Evolutionary conservation across 2,888 invertebrate species (phyloP), one percentile per base, ranked within the genome.

Genomic region (Oscheius sp.): DNA sequence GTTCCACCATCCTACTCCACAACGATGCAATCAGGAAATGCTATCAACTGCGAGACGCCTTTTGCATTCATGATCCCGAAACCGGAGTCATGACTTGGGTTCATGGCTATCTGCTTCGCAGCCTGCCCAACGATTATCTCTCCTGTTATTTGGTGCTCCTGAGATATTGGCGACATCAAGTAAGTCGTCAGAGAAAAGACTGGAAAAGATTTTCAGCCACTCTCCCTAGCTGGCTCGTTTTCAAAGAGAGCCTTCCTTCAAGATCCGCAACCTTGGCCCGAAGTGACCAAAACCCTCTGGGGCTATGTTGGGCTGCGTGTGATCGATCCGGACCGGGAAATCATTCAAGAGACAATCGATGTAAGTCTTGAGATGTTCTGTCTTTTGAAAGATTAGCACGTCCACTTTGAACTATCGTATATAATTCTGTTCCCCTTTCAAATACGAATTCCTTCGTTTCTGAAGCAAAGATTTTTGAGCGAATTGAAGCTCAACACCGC

Each of bases 111-210:
- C 45, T 84, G 34, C 27, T 84, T 5, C 72, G 74, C 20, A 69
- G 70, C 15, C 72, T 84, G 27, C 78, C 79, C 8, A 63, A 68
- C 1, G 31, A 73, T 17, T 71, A 79, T 23, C 65, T 84, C 33
- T 73, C 78, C 25, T 69, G 77, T 20, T 84, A 84, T 64, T 63
- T 84, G 12, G 75, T 75, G 39, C 52, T 82, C 3, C 65, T 84
- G 27, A 46, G 79, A 42, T 80, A 82, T 68, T 64, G 78, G 8
- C 76, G 66, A 53, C 52, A 57, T 25, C 57, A 77, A 48, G 82
- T 82, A 46, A 57, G 79, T 74, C 10, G 8, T 34, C 29, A 1
- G n/a, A n/a, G n/a, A n/a, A n/a, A n/a, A n/a, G n/a, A n/a, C n/a
- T n/a, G n/a, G n/a, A 34, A 1, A 6, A 12, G 17, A 53, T 17